Evolutionary conservation across 1,140 invertebrate species (phyloP), one percentile per base, ranked within the genome.

Genomic region (Dendrolimus kikuchii): DNA sequence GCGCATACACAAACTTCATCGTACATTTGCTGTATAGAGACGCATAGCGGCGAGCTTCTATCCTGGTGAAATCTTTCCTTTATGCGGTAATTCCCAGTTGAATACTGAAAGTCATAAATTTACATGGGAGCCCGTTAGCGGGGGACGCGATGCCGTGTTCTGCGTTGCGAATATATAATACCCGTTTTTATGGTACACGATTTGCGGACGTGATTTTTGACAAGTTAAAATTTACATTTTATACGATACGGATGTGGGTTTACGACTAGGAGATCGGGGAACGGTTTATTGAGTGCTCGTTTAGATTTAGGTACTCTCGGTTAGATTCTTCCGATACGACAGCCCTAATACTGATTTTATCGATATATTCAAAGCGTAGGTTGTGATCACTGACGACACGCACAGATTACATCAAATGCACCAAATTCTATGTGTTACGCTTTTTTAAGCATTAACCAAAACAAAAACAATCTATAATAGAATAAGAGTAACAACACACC

Each of bases 21-120:
- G 63, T 68, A 63, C 60, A 74, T 74, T 74, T 68, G 45, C 55
- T 60, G 46, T 54, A 55, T 53, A 62, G 48, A 45, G 51, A 54
- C 49, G 48, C 23, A 58, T 52, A 65, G 57, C 50, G 59, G 45
- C 3, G 23, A 23, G 23, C 59, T 57, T 59, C 59, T 77, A 75
- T 78, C 73, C 47, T 60, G 66, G 57, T 71, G 53, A 66, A 73
- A 77, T 77, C 72, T 71, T 65, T 43, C 55, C 57, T 69, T 51
- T 60, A 62, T 66, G 65, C 59, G 64, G 71, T 80, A 74, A 80
- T 77, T 77, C 75, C 74, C 77, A 45, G 69, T 63, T 70, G 74
- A 72, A 77, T 75, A 74, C 77, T 72, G 74, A 75, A 77, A 77
- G 66, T 81, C 73, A 70, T 79, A 81, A 81, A 79, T 80, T 74